These are phyloP conservation scores for Sisor rabdophorus DNA, from an alignment of 2,113 vertebrate genomes.

Conservation along the genomic window DNA sequence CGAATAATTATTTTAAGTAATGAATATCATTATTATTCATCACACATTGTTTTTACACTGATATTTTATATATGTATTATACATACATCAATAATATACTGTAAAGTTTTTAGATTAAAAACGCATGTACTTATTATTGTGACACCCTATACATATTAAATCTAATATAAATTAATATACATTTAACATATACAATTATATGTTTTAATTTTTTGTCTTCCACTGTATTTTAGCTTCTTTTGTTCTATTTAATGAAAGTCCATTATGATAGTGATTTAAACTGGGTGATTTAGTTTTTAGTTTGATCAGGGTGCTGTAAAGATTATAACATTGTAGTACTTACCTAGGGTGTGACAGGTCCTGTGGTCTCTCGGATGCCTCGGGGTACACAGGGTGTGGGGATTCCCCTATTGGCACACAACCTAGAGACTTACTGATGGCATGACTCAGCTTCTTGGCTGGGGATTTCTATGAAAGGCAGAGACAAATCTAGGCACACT, in stretches of 20 bases:
- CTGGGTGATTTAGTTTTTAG: conserved; percentile 2
- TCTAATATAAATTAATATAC: too few species aligned
- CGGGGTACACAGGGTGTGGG: conserved; percentile 87
- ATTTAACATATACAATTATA: too few species aligned
- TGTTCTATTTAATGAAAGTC: neutral
- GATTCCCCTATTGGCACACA: conserved; percentile 93
- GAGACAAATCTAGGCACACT: conserved; percentile 7
- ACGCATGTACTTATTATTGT: too few species aligned
- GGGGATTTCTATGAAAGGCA: conserved; percentile 84
- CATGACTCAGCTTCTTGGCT: conserved; percentile 98
- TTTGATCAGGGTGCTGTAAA: neutral
- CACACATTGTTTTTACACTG: neutral
- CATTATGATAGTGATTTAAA: neutral
- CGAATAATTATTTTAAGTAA: neutral
- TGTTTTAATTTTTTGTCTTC: neutral
- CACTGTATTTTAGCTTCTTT: neutral
- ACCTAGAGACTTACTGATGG: conserved; percentile 93
- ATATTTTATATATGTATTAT: neutral
- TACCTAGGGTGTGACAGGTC: conserved; percentile 89
- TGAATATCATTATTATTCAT: too few species aligned
- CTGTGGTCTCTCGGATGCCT: conserved; percentile 89
- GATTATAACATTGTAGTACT: conserved; percentile 50
- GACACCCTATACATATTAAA: neutral
- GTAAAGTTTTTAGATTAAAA: neutral
- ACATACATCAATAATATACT: neutral